Conservation (phyloP, 2,113 vertebrate species). For the Ploceus nigricollis region DNA sequence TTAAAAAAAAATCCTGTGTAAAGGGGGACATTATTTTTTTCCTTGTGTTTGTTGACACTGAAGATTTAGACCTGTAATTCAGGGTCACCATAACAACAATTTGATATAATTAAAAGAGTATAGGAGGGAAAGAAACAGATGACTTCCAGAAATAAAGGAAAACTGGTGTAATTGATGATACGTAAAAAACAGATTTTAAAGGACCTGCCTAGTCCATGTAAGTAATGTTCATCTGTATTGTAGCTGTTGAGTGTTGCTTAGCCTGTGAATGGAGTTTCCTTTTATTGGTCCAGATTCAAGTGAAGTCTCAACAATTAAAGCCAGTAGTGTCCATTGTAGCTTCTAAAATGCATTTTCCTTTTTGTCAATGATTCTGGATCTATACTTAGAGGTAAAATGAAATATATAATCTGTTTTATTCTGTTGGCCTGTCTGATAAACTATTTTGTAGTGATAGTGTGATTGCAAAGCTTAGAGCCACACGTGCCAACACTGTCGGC, state of each 20-base stretch:
- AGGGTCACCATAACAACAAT: background rate
- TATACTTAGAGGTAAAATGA: background rate
- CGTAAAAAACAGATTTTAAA: background rate
- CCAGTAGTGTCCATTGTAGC: background rate
- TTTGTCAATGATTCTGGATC: background rate
- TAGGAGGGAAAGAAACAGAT: background rate
- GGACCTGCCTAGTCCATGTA: background rate
- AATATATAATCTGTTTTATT: background rate
- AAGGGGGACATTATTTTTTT: background rate
- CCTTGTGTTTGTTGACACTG: background rate
- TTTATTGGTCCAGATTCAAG: background rate
- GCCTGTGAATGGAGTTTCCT: background rate
- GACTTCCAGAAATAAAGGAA: background rate
- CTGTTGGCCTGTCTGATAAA: background rate
- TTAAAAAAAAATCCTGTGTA: background rate
- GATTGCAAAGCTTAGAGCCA: rapidly evolving
- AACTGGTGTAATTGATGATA: background rate
- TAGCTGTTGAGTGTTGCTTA: background rate
- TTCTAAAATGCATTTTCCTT: background rate
- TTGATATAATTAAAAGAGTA: background rate
- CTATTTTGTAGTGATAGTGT: background rate
- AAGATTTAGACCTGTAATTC: background rate
- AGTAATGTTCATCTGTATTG: background rate
- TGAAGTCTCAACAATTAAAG: background rate
- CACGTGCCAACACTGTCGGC: rapidly evolving